These are phyloP conservation scores for Spinibarbus caldwelli DNA, from an alignment of 2,797 vertebrate species.

Conservation along the genomic window DNA sequence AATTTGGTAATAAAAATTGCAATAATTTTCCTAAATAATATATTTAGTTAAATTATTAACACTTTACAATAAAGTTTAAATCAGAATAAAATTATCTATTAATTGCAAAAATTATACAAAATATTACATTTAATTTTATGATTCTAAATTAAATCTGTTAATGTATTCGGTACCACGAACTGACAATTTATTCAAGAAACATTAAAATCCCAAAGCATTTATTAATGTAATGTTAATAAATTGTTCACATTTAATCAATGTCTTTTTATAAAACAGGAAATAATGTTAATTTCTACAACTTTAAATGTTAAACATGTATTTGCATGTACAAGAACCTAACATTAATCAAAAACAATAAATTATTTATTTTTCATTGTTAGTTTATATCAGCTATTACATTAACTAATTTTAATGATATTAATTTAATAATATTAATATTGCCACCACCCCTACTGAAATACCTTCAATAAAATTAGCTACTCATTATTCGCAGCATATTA, in stretches of 20 bases:
- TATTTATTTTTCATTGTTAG: no score
- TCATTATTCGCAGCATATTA: not conserved
- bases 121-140: not conserved
- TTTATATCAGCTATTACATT: not conserved
- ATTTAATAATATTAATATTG: not conserved
- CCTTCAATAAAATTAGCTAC: not conserved
- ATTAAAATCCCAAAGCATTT: not conserved
- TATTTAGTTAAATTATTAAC: not conserved
- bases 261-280: not conserved
- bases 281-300: not conserved
- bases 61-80: not conserved
- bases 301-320: not conserved
- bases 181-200: not conserved
- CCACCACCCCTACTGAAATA: not conserved
- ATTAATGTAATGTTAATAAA: not conserved
- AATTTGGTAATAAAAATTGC: not conserved
- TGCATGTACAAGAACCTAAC: not conserved
- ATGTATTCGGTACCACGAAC: not conserved
- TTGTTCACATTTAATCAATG: not conserved
- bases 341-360: not conserved
- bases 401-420: not conserved
- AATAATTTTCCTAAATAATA: not conserved
- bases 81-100: not conserved
- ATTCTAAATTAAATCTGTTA: not conserved
- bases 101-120: not conserved